Conservation (phyloP, 37 sponge, comb jelly and placozoan species). For the Crambe crambe region DNA sequence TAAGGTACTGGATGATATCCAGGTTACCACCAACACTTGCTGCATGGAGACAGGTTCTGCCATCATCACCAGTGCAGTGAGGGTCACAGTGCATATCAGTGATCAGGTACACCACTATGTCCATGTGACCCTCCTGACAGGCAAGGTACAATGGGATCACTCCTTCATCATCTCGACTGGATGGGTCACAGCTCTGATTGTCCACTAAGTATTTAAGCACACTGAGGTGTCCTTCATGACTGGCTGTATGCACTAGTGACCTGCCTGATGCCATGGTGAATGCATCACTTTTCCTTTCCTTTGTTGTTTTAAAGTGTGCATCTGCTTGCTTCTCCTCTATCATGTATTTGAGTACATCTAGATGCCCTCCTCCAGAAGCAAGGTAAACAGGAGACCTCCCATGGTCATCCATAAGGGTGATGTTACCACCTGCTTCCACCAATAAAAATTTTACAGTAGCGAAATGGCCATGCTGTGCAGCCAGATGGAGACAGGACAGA, state of each 20-base stretch:
- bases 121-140: too few species aligned
- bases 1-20: too few species aligned
- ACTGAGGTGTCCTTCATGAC: slow-evolving; percentile 19
- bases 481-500: not conserved
- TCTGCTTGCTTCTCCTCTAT: not conserved
- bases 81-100: too few species aligned
- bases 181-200: too few species aligned
- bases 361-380: slow-evolving; percentile 1
- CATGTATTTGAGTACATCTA: slow-evolving; percentile 7
- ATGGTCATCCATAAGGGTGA: not conserved
- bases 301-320: not conserved
- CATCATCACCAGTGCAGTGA: too few species aligned
- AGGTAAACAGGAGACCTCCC: slow-evolving; percentile 1
- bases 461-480: slow-evolving; percentile 6
- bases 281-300: not conserved
- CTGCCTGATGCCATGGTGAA: not conserved
- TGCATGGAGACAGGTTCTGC: too few species aligned
- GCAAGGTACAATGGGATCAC: too few species aligned
- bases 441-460: not conserved
- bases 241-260: slow-evolving; percentile 29
- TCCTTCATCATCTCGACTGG: too few species aligned
- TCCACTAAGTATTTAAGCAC: slow-evolving; percentile 22
- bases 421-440: not conserved
- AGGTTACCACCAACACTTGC: too few species aligned
- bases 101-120: too few species aligned